These are phyloP conservation scores for Craniophora ligustri DNA, from an alignment of 2,888 invertebrate genomes.

Conservation along the genomic window DNA sequence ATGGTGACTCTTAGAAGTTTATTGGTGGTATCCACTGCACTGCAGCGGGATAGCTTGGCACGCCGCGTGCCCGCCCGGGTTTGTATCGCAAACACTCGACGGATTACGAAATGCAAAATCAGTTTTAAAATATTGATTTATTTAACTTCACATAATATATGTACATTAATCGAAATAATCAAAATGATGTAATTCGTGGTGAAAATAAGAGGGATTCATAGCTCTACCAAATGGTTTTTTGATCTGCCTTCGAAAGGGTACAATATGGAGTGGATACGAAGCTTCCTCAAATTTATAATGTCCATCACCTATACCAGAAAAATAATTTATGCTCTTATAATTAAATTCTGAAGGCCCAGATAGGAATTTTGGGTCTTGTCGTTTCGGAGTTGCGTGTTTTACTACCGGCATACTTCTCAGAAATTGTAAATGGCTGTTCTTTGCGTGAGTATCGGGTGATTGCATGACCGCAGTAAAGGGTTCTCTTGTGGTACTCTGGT, in stretches of 20 bases:
- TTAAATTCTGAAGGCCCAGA: constrained; percentile 44
- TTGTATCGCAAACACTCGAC: constrained; percentile 56
- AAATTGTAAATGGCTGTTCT: constrained; percentile 25
- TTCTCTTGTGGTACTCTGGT: constrained; percentile 1
- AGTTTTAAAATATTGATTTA: constrained; percentile 11
- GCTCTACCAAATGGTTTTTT: constrained; percentile 30
- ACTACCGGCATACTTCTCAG: constrained; percentile 16
- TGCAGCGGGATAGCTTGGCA: constrained; percentile 62
- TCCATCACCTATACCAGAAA: constrained; percentile 50
- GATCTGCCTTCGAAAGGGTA: constrained; percentile 32
- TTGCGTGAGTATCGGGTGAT: not conserved
- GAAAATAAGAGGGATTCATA: constrained; percentile 66
- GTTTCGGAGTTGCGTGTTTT: constrained; percentile 10
- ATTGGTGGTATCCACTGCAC: constrained; percentile 59
- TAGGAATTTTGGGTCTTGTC: constrained; percentile 4
- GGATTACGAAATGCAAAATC: constrained; percentile 58
- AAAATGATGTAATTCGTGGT: constrained; percentile 68
- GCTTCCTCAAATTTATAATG: constrained; percentile 46
- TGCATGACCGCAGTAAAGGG: not conserved
- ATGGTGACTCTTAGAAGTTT: constrained; percentile 27
- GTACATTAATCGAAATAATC: constrained; percentile 65
- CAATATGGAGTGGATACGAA: constrained; percentile 47
- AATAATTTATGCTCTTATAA: constrained; percentile 52
- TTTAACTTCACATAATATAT: constrained; percentile 11
- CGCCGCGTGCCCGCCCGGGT: constrained; percentile 36